Evolutionary conservation across 2,113 vertebrate genomes (phyloP).

Genomic region (Notothenia coriiceps): DNA sequence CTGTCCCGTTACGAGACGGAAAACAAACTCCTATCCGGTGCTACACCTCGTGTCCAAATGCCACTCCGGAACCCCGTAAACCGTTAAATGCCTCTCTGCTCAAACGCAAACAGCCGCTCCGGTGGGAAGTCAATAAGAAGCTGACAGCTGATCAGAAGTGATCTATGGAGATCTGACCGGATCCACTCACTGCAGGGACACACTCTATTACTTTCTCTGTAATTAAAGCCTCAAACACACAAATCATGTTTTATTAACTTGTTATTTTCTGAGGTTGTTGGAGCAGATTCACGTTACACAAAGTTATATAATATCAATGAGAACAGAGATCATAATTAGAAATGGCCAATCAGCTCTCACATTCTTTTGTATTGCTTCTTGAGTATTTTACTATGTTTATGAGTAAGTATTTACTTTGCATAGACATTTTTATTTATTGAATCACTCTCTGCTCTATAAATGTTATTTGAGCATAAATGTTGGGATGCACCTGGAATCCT

Average conservation of each 20-base stretch:
- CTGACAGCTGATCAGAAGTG: not conserved
- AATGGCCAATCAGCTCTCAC: not conserved
- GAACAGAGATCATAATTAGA: constrained; percentile 3
- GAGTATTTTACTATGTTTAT: too few relatives aligned
- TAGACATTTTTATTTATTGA: not conserved
- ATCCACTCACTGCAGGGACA: constrained; percentile 8
- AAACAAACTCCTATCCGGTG: not conserved
- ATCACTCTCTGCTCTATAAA: not conserved
- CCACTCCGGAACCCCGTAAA: not conserved
- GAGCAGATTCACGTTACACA: constrained; percentile 11
- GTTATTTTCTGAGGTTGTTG: not conserved
- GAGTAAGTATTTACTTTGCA: too few relatives aligned
- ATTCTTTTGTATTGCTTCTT: too few relatives aligned
- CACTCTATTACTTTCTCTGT: not conserved
- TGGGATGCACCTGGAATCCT: too few relatives aligned
- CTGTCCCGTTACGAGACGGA: not conserved
- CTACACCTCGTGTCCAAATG: too few relatives aligned
- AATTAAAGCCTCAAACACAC: not conserved
- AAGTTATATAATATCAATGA: constrained; percentile 20
- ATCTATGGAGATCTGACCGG: not conserved
- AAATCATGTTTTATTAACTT: too few relatives aligned
- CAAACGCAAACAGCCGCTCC: not conserved
- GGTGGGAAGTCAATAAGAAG: not conserved
- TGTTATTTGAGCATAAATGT: not conserved
- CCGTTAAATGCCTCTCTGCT: not conserved